Conservation (phyloP, 1,140 invertebrate species). For the Stegodyphus dumicola region DNA sequence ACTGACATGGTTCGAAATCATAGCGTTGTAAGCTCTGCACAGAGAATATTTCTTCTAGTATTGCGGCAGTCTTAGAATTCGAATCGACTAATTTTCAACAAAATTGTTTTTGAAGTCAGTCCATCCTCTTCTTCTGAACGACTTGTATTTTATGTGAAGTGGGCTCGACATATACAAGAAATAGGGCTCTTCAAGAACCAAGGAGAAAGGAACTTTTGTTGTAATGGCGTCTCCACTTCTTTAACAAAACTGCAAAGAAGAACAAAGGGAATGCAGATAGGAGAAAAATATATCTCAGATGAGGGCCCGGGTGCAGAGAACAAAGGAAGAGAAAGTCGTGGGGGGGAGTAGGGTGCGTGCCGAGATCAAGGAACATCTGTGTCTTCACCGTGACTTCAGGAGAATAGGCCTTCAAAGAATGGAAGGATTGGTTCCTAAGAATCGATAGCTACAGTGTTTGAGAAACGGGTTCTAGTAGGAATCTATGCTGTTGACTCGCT, state of each 20-base stretch:
- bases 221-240: conserved; percentile 4
- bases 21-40: no score
- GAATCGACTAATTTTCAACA: no score
- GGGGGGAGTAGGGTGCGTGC: neutral
- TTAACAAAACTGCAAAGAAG: conserved; percentile 28
- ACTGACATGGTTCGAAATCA: no score
- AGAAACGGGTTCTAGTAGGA: neutral
- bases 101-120: no score
- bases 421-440: neutral
- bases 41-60: no score
- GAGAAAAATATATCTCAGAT: conserved; percentile 36
- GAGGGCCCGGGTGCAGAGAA: conserved; percentile 7
- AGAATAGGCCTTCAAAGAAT: conserved; percentile 48
- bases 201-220: conserved; percentile 26
- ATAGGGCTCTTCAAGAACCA: neutral
- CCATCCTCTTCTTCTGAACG: no score
- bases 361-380: conserved; percentile 50
- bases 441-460: conserved; percentile 13
- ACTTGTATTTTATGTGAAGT: no score
- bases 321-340: neutral
- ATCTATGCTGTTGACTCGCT: conserved; percentile 28
- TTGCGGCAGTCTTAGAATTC: no score
- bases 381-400: conserved; percentile 19
- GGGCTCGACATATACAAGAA: neutral
- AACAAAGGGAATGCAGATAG: conserved; percentile 43